Evolutionary conservation across 92 coral and sea anemone species (phyloP).

Genomic region (Actinernus sp.): DNA sequence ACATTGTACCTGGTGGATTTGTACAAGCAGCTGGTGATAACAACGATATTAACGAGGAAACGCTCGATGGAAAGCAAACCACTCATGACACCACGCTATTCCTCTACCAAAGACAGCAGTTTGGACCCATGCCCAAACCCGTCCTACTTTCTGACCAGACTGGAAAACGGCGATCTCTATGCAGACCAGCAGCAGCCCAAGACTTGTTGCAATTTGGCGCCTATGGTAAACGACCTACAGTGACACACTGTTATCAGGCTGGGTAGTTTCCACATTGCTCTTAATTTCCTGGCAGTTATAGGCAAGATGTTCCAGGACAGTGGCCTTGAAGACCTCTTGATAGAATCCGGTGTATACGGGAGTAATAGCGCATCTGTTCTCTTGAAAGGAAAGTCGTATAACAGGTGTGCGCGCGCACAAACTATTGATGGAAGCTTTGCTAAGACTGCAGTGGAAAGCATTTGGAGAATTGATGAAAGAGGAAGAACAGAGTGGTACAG

Average conservation of each 20-base stretch:
- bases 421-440: constrained; percentile 15
- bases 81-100: constrained; percentile 52
- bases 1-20: no score
- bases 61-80: constrained; percentile 72
- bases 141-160: constrained; percentile 23
- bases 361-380: constrained; percentile 19
- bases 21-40: no score
- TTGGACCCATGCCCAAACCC: constrained; percentile 48
- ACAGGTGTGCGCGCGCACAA: constrained; percentile 49
- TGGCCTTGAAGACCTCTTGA: no score
- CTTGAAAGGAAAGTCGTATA: constrained; percentile 43
- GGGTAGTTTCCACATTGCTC: no score
- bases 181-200: constrained; percentile 1
- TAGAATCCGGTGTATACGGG: constrained; percentile 57
- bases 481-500: neutral
- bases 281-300: no score
- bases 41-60: constrained; percentile 64
- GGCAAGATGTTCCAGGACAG: no score
- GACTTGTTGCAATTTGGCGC: constrained; percentile 31
- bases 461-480: constrained; percentile 27
- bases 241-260: no score
- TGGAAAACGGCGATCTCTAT: constrained; percentile 23
- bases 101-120: constrained; percentile 53
- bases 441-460: constrained; percentile 23
- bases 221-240: constrained; percentile 36